Conservation (phyloP, 2,113 vertebrate genomes). For the Python bivittatus region DNA sequence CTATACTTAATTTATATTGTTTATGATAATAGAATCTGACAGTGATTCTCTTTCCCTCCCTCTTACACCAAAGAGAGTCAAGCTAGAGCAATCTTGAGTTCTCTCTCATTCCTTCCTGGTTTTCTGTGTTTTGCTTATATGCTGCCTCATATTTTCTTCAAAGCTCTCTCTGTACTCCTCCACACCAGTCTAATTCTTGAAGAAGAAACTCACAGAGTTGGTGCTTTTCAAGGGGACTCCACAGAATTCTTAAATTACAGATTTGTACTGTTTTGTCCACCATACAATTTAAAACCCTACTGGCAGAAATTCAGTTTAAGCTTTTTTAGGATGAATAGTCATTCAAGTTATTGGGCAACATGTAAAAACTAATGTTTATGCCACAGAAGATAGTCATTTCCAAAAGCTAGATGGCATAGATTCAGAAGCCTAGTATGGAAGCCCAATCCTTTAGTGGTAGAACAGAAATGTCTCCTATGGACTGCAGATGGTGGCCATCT, state of each 20-base stretch:
- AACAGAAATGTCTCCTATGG: background rate
- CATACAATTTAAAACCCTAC: background rate
- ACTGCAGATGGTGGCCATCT: too few species aligned
- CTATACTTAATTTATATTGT: too few species aligned
- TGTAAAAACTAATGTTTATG: background rate
- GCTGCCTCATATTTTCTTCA: too few species aligned
- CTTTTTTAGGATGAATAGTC: background rate
- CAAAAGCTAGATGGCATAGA: background rate
- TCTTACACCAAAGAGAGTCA: too few species aligned
- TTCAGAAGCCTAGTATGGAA: background rate
- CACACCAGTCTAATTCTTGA: background rate
- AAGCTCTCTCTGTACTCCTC: too few species aligned
- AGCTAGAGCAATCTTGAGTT: too few species aligned
- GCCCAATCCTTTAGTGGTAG: background rate
- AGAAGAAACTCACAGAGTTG: background rate
- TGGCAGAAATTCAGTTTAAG: background rate
- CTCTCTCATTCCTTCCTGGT: too few species aligned
- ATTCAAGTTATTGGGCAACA: background rate
- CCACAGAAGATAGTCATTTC: background rate
- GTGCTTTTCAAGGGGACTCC: background rate
- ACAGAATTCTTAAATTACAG: background rate
- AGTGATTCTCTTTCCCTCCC: too few species aligned
- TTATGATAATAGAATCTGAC: too few species aligned
- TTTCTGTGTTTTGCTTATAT: too few species aligned
- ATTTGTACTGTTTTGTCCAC: background rate